phyloP scores from a whole-genome alignment of 2,888 invertebrate species.

The Xestia ashworthii region DNA sequence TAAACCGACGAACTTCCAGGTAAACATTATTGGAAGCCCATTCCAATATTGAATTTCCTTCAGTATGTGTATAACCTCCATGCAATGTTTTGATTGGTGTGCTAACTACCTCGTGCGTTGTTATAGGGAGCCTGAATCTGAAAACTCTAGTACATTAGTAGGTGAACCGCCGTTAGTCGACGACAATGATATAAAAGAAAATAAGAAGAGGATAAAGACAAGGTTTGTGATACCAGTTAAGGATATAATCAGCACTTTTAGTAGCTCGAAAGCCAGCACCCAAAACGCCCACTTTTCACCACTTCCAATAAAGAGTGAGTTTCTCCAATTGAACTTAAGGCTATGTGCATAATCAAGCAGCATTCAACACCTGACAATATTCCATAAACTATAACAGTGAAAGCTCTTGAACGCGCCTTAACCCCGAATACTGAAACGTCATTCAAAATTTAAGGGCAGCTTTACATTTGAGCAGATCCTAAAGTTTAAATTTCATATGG shows the following conservation, averaged over 20 bases:
- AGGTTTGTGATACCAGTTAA: slow-evolving; percentile 72
- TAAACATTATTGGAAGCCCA: not conserved
- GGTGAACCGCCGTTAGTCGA: slow-evolving; percentile 84
- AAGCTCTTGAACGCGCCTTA: not conserved
- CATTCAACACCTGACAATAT: not conserved
- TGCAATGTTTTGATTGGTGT: slow-evolving; percentile 22
- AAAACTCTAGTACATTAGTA: slow-evolving; percentile 85
- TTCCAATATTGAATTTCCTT: not conserved
- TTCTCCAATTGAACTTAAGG: not conserved
- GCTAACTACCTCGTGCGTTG: slow-evolving; percentile 35
- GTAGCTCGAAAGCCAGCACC: not conserved
- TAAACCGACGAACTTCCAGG: not conserved
- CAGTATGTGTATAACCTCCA: slow-evolving; percentile 14
- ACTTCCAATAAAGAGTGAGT: not conserved
- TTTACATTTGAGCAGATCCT: no score
- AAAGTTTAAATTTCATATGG: no score
- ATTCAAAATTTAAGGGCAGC: no score
- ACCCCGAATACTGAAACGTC: no score
- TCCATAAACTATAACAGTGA: not conserved
- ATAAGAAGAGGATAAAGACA: slow-evolving; percentile 85
- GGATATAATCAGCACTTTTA: not conserved
- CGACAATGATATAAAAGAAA: slow-evolving; percentile 79
- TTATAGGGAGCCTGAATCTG: slow-evolving; percentile 83
- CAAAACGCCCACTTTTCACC: not conserved
- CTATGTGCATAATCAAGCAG: not conserved